Evolutionary conservation across 2,797 vertebrate genomes (phyloP).

Genomic region (Chaenodraco wilsoni): DNA sequence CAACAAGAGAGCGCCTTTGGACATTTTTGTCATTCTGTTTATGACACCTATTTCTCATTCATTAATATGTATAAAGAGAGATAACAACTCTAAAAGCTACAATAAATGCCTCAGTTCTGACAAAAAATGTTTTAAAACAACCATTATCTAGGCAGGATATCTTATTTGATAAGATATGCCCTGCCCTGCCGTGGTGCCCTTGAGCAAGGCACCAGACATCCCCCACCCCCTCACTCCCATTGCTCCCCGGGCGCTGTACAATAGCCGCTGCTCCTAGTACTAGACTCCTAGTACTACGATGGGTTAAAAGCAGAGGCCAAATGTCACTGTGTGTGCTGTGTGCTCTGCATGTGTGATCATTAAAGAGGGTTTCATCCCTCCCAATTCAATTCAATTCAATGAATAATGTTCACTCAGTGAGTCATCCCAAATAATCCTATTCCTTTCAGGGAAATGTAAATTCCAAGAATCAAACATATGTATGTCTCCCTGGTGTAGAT

Average conservation of each 20-base stretch:
- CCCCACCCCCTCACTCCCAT: too few relatives aligned
- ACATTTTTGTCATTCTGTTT: slow-evolving; percentile 30
- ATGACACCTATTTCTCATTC: slow-evolving; percentile 18
- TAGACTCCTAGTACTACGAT: too few relatives aligned
- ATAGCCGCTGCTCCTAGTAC: too few relatives aligned
- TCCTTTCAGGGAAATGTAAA: slow-evolving; percentile 22
- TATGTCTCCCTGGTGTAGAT: slow-evolving; percentile 14
- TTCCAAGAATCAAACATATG: slow-evolving; percentile 22
- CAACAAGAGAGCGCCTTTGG: slow-evolving; percentile 24
- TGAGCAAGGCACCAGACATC: too few relatives aligned
- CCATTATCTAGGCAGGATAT: not conserved
- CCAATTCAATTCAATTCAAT: not conserved
- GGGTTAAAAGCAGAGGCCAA: too few relatives aligned
- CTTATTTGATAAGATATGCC: not conserved
- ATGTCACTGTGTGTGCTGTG: too few relatives aligned
- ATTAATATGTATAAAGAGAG: slow-evolving; percentile 17
- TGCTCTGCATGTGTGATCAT: too few relatives aligned
- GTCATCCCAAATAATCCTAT: slow-evolving; percentile 35
- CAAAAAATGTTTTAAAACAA: slow-evolving; percentile 8
- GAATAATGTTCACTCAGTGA: slow-evolving; percentile 33
- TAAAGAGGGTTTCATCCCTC: too few relatives aligned
- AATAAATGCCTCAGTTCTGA: not conserved
- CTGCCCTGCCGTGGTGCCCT: too few relatives aligned
- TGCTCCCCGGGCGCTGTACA: too few relatives aligned
- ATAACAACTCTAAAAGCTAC: not conserved